phyloP scores from a whole-genome alignment of 2,797 vertebrate genomes.

The Paguma larvata region DNA sequence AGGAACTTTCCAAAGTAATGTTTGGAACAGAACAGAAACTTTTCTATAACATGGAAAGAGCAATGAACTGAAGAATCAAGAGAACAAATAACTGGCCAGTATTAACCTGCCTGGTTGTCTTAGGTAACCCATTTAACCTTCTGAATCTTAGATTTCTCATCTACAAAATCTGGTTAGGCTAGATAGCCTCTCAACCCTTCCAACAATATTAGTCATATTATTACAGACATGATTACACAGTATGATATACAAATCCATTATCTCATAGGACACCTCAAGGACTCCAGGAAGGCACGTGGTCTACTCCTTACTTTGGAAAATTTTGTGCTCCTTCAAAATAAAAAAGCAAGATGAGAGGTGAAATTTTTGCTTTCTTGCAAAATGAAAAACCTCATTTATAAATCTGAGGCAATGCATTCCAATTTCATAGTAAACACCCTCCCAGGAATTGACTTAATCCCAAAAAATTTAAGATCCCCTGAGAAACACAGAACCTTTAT shows the following conservation, averaged over 20 bases:
- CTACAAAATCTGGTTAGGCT: neutral
- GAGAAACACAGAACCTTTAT: neutral
- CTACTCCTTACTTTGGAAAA: neutral
- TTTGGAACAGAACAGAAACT: neutral
- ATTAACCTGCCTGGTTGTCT: neutral
- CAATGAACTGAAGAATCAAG: neutral
- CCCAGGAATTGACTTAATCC: neutral
- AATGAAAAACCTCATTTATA: slow-evolving; percentile 34
- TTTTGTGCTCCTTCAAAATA: neutral
- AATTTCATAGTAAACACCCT: neutral
- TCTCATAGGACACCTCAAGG: neutral
- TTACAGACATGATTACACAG: neutral
- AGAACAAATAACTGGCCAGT: neutral
- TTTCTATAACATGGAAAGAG: neutral
- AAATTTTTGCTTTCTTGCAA: neutral
- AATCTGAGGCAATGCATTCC: neutral
- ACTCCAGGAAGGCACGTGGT: neutral
- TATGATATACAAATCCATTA: neutral
- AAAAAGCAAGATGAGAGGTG: neutral
- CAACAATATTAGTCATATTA: neutral
- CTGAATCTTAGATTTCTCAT: neutral
- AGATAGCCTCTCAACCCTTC: neutral
- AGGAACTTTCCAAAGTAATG: neutral
- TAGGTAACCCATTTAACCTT: neutral
- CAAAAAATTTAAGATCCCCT: neutral